Evolutionary conservation across 2,113 vertebrate species (phyloP).

Genomic region (Mus spicilegus): DNA sequence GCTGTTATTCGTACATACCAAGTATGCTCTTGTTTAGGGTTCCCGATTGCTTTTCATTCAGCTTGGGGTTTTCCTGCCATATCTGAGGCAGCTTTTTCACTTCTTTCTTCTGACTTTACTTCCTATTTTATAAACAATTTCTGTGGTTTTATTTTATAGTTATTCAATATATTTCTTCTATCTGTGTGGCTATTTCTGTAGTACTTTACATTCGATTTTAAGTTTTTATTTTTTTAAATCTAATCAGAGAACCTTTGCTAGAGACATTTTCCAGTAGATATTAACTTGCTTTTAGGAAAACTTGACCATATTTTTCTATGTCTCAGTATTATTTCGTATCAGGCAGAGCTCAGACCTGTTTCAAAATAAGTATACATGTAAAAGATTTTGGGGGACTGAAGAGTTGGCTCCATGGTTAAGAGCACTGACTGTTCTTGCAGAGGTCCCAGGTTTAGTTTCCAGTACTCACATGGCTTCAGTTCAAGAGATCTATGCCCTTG

Average conservation of each 20-base stretch:
- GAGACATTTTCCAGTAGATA: neutral
- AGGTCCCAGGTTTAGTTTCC: neutral
- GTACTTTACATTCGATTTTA: constrained; percentile 14
- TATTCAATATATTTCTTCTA: neutral
- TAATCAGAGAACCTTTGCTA: neutral
- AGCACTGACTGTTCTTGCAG: neutral
- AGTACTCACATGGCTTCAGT: neutral
- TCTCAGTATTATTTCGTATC: constrained; percentile 79
- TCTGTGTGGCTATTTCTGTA: neutral
- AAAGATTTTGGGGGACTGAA: neutral
- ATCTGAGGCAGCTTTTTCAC: neutral
- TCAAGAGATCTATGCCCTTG: neutral
- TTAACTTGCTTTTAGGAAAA: constrained; percentile 6
- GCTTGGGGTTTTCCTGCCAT: neutral
- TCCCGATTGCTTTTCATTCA: neutral
- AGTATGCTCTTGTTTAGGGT: neutral
- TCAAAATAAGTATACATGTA: neutral
- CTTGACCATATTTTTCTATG: constrained; percentile 45
- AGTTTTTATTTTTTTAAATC: neutral
- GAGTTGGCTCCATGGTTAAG: neutral
- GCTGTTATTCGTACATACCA: neutral
- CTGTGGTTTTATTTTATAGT: constrained; percentile 18
- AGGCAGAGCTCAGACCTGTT: constrained; percentile 86
- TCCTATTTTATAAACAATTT: constrained; percentile 4
- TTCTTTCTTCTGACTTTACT: neutral